phyloP scores from a whole-genome alignment of 2,888 invertebrate species.

The Sarcophaga rosellei region DNA sequence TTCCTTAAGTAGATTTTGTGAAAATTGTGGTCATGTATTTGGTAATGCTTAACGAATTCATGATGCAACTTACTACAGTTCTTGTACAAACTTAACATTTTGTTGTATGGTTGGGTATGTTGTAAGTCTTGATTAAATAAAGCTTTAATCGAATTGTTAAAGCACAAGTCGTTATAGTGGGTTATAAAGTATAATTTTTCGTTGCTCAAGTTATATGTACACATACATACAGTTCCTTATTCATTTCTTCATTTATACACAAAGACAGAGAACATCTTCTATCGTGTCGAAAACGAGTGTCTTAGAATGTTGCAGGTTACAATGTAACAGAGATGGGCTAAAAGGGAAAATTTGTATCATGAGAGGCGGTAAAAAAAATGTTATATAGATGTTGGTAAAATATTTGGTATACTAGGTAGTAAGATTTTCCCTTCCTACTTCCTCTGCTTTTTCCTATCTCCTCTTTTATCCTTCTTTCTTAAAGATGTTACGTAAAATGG shows the following conservation, averaged over 20 bases:
- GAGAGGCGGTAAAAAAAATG: background rate
- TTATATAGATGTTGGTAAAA: too few species aligned
- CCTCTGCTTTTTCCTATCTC: too few species aligned
- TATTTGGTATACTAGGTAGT: too few species aligned
- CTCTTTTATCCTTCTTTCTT: too few species aligned
- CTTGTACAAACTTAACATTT: slow-evolving; percentile 1
- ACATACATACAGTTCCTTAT: slow-evolving; percentile 27
- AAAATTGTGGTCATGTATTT: slow-evolving; percentile 52
- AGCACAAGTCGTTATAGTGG: slow-evolving; percentile 31
- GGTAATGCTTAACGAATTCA: slow-evolving; percentile 44
- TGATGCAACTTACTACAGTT: slow-evolving; percentile 26
- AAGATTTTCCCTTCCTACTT: too few species aligned
- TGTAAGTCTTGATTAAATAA: slow-evolving; percentile 59
- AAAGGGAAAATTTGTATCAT: background rate
- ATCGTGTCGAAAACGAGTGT: slow-evolving; percentile 15
- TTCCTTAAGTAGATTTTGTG: background rate
- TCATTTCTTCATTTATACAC: slow-evolving; percentile 38
- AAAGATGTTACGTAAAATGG: too few species aligned
- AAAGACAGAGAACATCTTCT: slow-evolving; percentile 47
- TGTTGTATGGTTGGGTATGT: slow-evolving; percentile 29
- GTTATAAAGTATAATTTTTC: slow-evolving; percentile 44
- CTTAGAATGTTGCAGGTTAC: background rate
- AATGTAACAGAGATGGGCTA: background rate
- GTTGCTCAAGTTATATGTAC: slow-evolving; percentile 17
- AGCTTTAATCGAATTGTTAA: slow-evolving; percentile 60